These are phyloP conservation scores for Reinhardtius hippoglossoides DNA, from an alignment of 2,113 vertebrate genomes.

Conservation along the genomic window DNA sequence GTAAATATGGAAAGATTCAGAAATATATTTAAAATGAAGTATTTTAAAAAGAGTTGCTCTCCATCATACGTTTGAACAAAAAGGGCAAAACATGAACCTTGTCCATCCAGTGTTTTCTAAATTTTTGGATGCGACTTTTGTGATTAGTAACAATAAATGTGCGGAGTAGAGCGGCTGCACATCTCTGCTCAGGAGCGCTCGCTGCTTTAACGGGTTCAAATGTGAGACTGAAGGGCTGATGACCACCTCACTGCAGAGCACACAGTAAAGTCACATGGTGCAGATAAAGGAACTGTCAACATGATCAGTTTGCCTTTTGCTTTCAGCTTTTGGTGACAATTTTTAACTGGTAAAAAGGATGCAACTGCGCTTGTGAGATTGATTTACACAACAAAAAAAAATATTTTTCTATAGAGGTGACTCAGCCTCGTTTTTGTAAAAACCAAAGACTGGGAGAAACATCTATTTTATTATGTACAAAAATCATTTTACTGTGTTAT, in stretches of 20 bases:
- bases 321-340: constrained; percentile 17
- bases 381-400: constrained; percentile 46
- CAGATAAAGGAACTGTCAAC: not conserved
- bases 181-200: constrained; percentile 14
- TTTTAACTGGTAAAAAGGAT: constrained; percentile 40
- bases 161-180: not conserved
- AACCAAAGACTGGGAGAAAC: constrained; percentile 74
- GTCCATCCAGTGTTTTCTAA: constrained; percentile 23
- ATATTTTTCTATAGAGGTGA: constrained; percentile 76
- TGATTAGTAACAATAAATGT: not conserved
- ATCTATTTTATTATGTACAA: constrained; percentile 77
- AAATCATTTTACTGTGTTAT: constrained; percentile 57
- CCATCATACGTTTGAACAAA: constrained; percentile 1
- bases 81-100: not conserved
- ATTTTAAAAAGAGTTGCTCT: constrained; percentile 45
- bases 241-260: not conserved
- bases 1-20: constrained; percentile 50
- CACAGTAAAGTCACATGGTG: not conserved
- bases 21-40: constrained; percentile 42
- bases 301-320: not conserved
- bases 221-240: not conserved
- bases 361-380: too few relatives aligned
- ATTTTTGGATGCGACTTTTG: not conserved
- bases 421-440: constrained; percentile 59
- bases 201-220: constrained; percentile 13